Evolutionary conservation across 2,797 vertebrate species (phyloP), one percentile per base, ranked within the genome.

Genomic region (Hippocampus kuda): DNA sequence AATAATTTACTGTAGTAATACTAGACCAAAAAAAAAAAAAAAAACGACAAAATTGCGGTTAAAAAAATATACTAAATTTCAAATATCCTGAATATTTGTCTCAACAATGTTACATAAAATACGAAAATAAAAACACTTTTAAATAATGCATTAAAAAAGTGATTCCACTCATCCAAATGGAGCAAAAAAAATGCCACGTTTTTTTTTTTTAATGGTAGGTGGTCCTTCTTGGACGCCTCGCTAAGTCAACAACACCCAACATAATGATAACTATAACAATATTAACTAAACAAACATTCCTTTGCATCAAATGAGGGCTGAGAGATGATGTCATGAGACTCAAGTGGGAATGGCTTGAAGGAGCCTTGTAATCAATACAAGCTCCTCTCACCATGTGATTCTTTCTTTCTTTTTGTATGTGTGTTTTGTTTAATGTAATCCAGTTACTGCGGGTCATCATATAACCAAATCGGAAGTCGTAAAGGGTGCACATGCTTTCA

Each of bases 301-400:
- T 86, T 87, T 85, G 75, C 69, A 78, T 73, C 83, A 72, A 77
- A 85, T 88, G 79, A 87, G 84, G 85, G 86, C 82, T 84, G 84
- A 80, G 77, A 75, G 80, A 73, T 84, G 81, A 87, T 85, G 81
- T 79, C 89, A 91, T 88, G 85, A 88, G 75, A 86, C 76, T 53
- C 63, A 79, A 79, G 62, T 81, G 44, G 75, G 77, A 30, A 54
- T 54, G n/a, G 22, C 27, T 11, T 22, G 24, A 48, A 49, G 24
- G 24, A 18, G 13, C 42, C 13, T 27, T 27, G 42, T 16, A 44
- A 53, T 54, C 51, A 34, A 20, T n/a, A 5, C 3, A 12, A 16
- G 3, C 18, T n/a, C 38, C 27, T 51, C 10, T 49, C 6, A 8
- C 34, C 34, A 38, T 38, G 34, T 38, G 6, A 38, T 38, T 38